Percentiles rank a stretch among this genome's conserved stretches.
Evolutionary conservation across 2,797 vertebrate genomes (phyloP).

Genomic region (Squalus acanthias): DNA sequence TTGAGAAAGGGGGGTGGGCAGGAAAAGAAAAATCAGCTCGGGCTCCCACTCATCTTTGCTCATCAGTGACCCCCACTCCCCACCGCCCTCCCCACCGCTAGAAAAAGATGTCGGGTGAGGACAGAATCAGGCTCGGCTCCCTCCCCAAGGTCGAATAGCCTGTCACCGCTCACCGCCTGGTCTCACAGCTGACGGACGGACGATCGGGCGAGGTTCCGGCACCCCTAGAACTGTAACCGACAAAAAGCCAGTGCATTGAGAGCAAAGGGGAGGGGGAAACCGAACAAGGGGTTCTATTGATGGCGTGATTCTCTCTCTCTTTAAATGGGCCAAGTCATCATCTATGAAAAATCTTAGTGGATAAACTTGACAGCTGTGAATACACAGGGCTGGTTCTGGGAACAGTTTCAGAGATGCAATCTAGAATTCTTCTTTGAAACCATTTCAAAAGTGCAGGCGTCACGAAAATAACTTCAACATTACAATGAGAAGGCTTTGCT

Average conservation of each 20-base stretch:
- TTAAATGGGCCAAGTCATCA: slow-evolving; percentile 30
- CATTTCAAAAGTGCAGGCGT: neutral
- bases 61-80: neutral
- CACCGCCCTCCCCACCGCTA: neutral
- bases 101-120: neutral
- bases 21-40: neutral
- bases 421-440: slow-evolving; percentile 4
- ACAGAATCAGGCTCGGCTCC: neutral
- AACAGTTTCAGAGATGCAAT: slow-evolving; percentile 14
- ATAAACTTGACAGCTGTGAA: slow-evolving; percentile 28
- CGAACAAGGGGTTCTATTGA: slow-evolving; percentile 18
- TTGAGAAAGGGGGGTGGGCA: neutral
- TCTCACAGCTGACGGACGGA: neutral
- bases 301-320: neutral
- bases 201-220: neutral
- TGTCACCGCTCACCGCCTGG: too few relatives aligned
- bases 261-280: neutral
- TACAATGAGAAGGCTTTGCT: neutral
- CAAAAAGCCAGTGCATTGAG: neutral
- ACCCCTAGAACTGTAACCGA: neutral
- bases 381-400: slow-evolving; percentile 28
- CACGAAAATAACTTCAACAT: neutral
- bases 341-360: neutral
- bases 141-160: neutral
- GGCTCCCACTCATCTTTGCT: neutral